Percentiles rank a stretch among this genome's conserved stretches.
Evolutionary conservation across 30 jellyfish, hydroid and myxozoan species (phyloP).

Genomic region (Cassiopea xamachana): DNA sequence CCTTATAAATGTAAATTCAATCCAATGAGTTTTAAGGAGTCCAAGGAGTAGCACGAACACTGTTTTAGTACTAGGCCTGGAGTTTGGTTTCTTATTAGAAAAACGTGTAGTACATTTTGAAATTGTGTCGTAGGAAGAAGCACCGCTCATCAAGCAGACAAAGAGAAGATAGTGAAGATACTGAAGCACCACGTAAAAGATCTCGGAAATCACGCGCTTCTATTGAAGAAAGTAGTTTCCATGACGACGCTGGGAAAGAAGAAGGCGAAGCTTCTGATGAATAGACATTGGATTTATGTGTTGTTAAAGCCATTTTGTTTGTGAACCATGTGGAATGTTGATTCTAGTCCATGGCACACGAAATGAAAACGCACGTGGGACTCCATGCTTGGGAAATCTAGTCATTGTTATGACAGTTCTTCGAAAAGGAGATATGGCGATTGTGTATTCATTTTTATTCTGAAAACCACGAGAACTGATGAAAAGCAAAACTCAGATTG

Average conservation of each 20-base stretch:
- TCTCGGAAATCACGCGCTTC: conserved; percentile 65
- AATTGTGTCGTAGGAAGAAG: conserved; percentile 37
- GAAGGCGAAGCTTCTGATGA: conserved; percentile 72
- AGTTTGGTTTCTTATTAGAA: no score
- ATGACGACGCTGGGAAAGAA: conserved; percentile 46
- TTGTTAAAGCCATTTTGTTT: not conserved
- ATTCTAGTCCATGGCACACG: not conserved
- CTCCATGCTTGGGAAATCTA: not conserved
- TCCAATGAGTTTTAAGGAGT: no score
- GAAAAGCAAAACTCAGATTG: no score
- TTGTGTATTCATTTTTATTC: no score
- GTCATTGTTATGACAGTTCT: not conserved
- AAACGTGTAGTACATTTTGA: not conserved
- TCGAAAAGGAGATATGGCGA: no score
- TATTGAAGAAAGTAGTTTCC: conserved; percentile 29
- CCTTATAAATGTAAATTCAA: no score
- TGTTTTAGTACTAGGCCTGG: no score
- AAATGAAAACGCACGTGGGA: not conserved
- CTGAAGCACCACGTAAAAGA: conserved; percentile 69
- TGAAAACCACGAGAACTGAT: no score
- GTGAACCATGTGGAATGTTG: conserved; percentile 3
- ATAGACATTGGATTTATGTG: not conserved
- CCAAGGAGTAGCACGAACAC: no score
- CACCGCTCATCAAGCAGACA: conserved; percentile 62
- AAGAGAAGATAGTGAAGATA: conserved; percentile 65